A percentile compares a stretch with the other conserved stretches of the same genome.
These are phyloP conservation scores for Stylophora pistillata DNA, from an alignment of 64 coral and sea anemone genomes.

Conservation along the genomic window DNA sequence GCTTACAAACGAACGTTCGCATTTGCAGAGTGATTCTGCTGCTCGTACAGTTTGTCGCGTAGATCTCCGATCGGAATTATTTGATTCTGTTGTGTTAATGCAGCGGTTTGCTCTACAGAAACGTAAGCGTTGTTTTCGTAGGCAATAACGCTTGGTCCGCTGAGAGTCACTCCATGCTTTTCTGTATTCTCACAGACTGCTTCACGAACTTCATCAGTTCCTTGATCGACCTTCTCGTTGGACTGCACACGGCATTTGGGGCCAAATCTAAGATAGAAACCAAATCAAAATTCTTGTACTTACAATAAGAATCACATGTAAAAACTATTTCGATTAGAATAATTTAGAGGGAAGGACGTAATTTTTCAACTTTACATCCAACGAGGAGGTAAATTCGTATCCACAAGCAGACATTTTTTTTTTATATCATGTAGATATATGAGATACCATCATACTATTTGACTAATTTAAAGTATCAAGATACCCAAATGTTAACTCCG, in stretches of 20 bases:
- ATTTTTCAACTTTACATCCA: too few species aligned
- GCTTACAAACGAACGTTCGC: too few species aligned
- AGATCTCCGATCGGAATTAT: too few species aligned
- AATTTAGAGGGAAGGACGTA: too few species aligned
- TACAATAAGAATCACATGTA: not conserved
- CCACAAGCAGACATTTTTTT: too few species aligned
- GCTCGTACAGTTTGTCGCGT: too few species aligned
- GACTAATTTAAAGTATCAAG: too few species aligned
- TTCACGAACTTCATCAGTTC: not conserved
- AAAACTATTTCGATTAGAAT: not conserved
- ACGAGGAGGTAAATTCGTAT: too few species aligned
- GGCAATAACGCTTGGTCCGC: not conserved
- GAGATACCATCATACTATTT: too few species aligned
- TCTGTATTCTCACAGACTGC: not conserved
- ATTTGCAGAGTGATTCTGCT: too few species aligned
- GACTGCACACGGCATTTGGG: not conserved
- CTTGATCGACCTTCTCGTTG: not conserved
- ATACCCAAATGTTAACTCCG: too few species aligned
- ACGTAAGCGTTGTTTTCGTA: not conserved
- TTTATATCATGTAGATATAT: too few species aligned
- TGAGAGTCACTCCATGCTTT: not conserved
- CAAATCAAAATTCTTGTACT: not conserved
- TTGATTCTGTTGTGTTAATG: not conserved
- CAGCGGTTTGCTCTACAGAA: not conserved
- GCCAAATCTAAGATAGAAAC: not conserved